Evolutionary conservation across 2,113 vertebrate genomes (phyloP).

Genomic region (Chiloscyllium plagiosum): DNA sequence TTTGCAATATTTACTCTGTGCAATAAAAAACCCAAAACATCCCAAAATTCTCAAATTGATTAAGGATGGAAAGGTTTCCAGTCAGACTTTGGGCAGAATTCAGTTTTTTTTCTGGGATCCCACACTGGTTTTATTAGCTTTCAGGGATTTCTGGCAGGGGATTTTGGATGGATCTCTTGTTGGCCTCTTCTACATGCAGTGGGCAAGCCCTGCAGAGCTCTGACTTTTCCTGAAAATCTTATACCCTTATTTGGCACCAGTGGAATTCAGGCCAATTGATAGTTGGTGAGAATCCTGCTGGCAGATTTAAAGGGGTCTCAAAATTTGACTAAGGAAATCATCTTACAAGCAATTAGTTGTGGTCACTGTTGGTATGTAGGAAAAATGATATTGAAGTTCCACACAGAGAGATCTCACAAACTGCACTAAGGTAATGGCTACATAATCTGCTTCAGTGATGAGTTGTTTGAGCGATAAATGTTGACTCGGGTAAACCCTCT

Average conservation of each 20-base stretch:
- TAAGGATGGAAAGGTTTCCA: background rate
- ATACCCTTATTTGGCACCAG: background rate
- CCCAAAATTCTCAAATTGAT: background rate
- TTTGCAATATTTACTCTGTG: background rate
- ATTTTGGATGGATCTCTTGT: background rate
- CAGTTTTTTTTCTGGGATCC: background rate
- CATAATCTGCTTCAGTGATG: background rate
- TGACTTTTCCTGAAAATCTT: background rate
- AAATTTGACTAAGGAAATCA: background rate
- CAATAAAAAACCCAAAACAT: background rate
- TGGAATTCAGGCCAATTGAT: background rate
- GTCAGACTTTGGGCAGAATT: background rate
- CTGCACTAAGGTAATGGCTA: background rate
- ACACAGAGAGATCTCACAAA: background rate
- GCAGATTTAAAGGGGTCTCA: background rate
- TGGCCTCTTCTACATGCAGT: background rate
- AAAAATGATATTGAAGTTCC: background rate
- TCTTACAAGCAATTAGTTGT: background rate
- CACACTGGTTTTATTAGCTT: background rate
- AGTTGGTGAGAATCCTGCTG: background rate
- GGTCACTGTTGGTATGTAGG: background rate
- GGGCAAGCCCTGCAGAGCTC: background rate
- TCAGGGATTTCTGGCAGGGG: background rate
- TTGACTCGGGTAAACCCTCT: background rate
- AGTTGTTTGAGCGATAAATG: background rate